Conservation (phyloP, 2,888 invertebrate species). For the Phalera bucephala region DNA sequence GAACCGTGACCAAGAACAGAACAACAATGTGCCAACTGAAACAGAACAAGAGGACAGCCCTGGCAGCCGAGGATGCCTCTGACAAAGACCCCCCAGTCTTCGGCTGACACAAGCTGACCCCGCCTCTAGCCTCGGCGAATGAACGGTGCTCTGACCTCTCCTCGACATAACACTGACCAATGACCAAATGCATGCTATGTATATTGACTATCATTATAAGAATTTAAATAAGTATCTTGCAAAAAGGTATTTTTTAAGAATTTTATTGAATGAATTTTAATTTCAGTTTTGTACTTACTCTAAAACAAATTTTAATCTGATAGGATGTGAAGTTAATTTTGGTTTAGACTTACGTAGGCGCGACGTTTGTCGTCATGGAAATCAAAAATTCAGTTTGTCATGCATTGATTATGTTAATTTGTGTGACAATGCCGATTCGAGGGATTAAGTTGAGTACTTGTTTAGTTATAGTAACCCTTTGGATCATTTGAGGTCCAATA, state of each 20-base stretch:
- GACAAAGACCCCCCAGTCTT: conserved; percentile 37
- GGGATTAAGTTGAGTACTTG: no score
- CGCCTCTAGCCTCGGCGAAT: background rate
- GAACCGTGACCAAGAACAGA: conserved; percentile 59
- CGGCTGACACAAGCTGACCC: conserved; percentile 17
- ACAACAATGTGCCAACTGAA: conserved; percentile 57
- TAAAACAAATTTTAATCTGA: no score
- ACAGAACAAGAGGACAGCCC: conserved; percentile 41
- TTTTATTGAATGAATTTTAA: no score
- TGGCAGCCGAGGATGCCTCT: conserved; percentile 39
- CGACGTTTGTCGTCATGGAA: no score
- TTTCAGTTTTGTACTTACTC: no score
- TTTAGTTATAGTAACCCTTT: no score
- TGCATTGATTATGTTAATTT: no score
- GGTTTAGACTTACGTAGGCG: no score
- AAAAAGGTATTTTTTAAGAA: no score
- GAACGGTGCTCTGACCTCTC: background rate
- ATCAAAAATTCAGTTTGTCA: no score
- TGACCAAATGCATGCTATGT: conserved; percentile 1
- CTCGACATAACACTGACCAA: background rate
- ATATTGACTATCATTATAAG: background rate
- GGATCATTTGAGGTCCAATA: background rate
- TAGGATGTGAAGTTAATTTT: no score
- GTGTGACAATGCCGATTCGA: no score
- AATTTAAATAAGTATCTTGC: background rate